Evolutionary conservation across 2,797 vertebrate species (phyloP), one percentile per base, ranked within the genome.

Genomic region (Merluccius polli): DNA sequence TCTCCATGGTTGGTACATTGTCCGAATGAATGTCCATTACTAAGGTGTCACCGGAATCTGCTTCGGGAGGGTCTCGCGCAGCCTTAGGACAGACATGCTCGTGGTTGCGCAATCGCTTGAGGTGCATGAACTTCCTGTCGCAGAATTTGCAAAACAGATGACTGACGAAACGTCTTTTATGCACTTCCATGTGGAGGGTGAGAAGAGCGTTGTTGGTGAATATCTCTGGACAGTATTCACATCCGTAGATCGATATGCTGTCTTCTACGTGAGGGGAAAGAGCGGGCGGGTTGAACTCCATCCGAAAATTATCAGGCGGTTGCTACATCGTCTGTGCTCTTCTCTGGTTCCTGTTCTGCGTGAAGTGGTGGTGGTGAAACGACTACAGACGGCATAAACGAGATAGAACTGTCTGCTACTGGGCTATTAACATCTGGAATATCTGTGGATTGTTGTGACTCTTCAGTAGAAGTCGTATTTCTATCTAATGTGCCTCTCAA

Each of bases 91-190:
- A 99, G 75, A 94, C 87, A 81, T 96, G 95, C 75, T 98, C 96
- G 0, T 99, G 98, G 85, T 96, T 95, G 74, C 95, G 96, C 77
- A 98, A 83, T 8, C 96, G 91, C 89, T 95, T 97, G 27, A 91
- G 87, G 79, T 95, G 97, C 87, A 96, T 97, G 88, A 99, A 99
- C 70, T 96, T 95, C 83, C 95, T 96, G 89, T 91, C 94, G 87
- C 98, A 99, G 81, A 95, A 95, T 86, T 95, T 98, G 92, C 98
- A 99, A 82, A 92, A 91, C 69, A 96, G 92, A 75, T 93, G 94
- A 88, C 93, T 96, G 75, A 92, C 94, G 84, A 95, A 97, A 72
- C 90, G 91, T 16, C 95, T 95, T 87, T 95, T 95, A 88, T 98
- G 96, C 38, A 95, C 92, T 77, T 96, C 95, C 87, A 94, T 94